phyloP scores from a whole-genome alignment of 1,140 invertebrate genomes.

The Oreohelix idahoensis region DNA sequence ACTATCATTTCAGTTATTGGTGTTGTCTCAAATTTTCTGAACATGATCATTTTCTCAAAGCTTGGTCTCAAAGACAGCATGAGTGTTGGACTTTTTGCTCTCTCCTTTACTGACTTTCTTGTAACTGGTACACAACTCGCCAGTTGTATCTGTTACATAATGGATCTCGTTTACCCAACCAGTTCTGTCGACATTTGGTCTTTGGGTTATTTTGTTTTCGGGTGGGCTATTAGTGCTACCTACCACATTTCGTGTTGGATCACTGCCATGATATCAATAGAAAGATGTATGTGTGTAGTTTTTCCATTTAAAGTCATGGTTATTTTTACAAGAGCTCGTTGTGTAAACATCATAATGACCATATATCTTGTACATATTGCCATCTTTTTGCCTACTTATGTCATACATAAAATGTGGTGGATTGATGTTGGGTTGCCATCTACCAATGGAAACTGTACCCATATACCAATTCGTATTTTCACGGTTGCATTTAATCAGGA shows the following conservation, averaged over 20 bases:
- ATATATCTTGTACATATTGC: background rate
- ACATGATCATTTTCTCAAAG: background rate
- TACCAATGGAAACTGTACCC: background rate
- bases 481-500: background rate
- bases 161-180: background rate
- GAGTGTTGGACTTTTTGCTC: background rate
- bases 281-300: conserved; percentile 6
- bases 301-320: background rate
- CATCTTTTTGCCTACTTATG: background rate
- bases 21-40: background rate
- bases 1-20: too few species aligned
- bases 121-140: background rate
- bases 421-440: too few species aligned
- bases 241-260: background rate
- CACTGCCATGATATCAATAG: conserved; percentile 5
- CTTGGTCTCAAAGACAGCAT: conserved; percentile 21
- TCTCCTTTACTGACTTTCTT: conserved; percentile 5
- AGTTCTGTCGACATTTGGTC: background rate
- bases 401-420: background rate
- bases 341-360: background rate
- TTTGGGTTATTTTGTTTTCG: background rate
- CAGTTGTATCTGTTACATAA: background rate
- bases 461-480: background rate
- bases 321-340: background rate
- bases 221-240: background rate